Conservation (phyloP, 1,140 invertebrate species). For the Drosophila nannoptera region DNA sequence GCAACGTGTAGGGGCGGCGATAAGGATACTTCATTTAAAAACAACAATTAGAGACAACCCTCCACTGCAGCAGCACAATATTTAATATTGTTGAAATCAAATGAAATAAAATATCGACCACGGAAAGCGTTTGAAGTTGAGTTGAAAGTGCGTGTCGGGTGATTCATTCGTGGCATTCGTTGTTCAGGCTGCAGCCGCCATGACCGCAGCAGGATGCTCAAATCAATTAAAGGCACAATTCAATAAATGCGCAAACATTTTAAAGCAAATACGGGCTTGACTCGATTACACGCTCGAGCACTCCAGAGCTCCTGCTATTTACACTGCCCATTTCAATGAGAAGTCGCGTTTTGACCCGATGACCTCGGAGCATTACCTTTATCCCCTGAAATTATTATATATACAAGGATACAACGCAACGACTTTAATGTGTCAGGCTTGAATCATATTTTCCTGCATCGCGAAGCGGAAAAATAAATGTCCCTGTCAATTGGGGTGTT, state of each 20-base stretch:
- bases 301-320: background rate
- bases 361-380: no score
- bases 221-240: constrained; percentile 54
- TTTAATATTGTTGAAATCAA: constrained; percentile 66
- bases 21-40: constrained; percentile 2
- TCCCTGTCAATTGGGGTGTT: no score
- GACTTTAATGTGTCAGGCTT: no score
- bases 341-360: no score
- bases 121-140: constrained; percentile 36
- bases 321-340: no score
- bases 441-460: no score
- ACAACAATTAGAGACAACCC: constrained; percentile 49
- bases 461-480: no score
- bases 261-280: constrained; percentile 53
- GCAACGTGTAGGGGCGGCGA: no score
- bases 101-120: constrained; percentile 38
- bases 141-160: constrained; percentile 8
- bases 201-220: constrained; percentile 24
- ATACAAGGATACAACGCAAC: no score
- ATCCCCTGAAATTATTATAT: no score
- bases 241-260: constrained; percentile 45
- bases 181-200: constrained; percentile 23
- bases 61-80: constrained; percentile 65
- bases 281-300: constrained; percentile 31
- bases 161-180: constrained; percentile 2